These are phyloP conservation scores for Caenorhabditis auriculariae DNA, from an alignment of 2,888 invertebrate genomes.

Conservation along the genomic window DNA sequence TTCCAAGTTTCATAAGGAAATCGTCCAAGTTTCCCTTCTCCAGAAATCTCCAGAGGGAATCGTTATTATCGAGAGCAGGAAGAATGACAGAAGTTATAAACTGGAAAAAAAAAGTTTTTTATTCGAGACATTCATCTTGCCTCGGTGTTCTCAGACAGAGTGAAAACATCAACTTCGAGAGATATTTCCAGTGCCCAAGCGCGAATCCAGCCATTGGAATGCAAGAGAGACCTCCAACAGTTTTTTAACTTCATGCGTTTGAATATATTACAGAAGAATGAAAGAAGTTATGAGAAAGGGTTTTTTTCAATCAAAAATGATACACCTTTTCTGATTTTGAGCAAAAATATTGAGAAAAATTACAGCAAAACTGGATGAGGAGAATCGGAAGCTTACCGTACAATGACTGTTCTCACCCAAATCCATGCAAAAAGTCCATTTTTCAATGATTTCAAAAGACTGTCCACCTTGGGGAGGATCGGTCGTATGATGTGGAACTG, in stretches of 20 bases:
- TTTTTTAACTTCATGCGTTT: too few relatives aligned
- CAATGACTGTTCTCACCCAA: constrained; percentile 24
- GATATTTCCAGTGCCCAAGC: constrained; percentile 42
- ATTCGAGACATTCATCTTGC: too few relatives aligned
- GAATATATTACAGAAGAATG: too few relatives aligned
- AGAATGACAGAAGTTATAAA: constrained; percentile 25
- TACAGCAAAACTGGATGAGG: neutral
- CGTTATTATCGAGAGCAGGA: constrained; percentile 37
- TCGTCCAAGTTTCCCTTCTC: constrained; percentile 24
- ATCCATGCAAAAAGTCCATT: constrained; percentile 10
- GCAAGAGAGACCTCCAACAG: constrained; percentile 33
- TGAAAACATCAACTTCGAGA: constrained; percentile 9
- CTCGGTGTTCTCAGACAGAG: constrained; percentile 13
- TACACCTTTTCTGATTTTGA: neutral
- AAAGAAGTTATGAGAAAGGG: too few relatives aligned
- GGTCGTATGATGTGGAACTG: constrained; percentile 42
- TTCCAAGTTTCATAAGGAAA: constrained; percentile 9
- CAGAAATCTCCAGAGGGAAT: constrained; percentile 44
- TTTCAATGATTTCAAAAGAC: constrained; percentile 8
- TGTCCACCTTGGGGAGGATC: constrained; percentile 24
- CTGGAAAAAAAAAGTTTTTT: too few relatives aligned
- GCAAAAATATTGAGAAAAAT: neutral
- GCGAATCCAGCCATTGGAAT: constrained; percentile 54
- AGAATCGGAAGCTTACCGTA: constrained; percentile 3
- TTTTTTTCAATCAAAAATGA: too few relatives aligned